Evolutionary conservation across 2,113 vertebrate species (phyloP), one percentile per base, ranked within the genome.

Genomic region (Pandion haliaetus): DNA sequence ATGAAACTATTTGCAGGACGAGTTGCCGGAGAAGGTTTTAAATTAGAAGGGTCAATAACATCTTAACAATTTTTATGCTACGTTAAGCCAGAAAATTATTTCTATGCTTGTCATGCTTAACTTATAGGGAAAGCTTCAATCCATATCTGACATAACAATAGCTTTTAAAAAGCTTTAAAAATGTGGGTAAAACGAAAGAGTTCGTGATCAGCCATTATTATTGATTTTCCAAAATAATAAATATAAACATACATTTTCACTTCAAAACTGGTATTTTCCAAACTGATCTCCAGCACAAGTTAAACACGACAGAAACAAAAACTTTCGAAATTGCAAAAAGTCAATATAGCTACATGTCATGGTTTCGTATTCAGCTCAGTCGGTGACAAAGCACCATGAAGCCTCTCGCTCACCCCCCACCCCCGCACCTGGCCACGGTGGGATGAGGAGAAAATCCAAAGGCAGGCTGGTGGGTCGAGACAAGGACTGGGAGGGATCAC

Each of bases 31-130:
- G 34, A 94, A 74, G 44, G 18, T 84, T 82, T 82, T 65, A 63
- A 90, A 93, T 93, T 87, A 93, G 81, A 91, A 93, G 69, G 71
- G 65, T 89, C 81, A 82, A 73, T 87, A 91, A 79, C 58, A 78
- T 89, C 69, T 93, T 84, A 92, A 87, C 20, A 81, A 93, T 79
- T 93, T 89, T 95, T 82, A 85, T 91, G 81, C 83, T 85, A 47
- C 73, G 50, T 95, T 96, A 96, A 94, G 20, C 57, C 57, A 87
- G 44, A 91, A 91, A 94, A 87, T 91, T 93, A 69, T 96, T 89
- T 82, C 44, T 84, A 28, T 87, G 47, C 47, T 71, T 95, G 61
- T 67, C 65, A 50, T 14, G 3, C 18, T 84, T 84, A 93, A 74
- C 38, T 74, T 84, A 66, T 3, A 84, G 17, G 40, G 57, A 84